A percentile compares a stretch with the other conserved stretches of the same genome.
phyloP scores from a whole-genome alignment of 2,888 invertebrate genomes.

The Nemoura dubitans region DNA sequence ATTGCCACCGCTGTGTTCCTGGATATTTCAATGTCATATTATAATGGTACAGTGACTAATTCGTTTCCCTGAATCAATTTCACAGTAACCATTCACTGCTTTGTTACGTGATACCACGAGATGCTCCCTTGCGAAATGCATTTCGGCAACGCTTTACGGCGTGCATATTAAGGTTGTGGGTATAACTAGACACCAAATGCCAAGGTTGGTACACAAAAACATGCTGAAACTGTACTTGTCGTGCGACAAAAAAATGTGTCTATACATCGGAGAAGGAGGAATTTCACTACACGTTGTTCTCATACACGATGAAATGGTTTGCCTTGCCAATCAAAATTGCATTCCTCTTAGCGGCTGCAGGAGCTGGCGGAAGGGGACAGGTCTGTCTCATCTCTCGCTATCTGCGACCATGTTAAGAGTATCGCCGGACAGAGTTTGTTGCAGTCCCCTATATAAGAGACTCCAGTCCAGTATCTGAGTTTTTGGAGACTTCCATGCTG shows the following conservation, averaged over 20 bases:
- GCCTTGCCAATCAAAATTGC: neutral
- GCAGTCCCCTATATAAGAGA: too few species aligned
- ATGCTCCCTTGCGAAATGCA: neutral
- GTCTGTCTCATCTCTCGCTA: neutral
- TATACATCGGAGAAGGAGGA: neutral
- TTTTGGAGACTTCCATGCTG: too few species aligned
- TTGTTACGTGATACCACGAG: too few species aligned
- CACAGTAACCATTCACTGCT: too few species aligned
- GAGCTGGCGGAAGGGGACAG: neutral
- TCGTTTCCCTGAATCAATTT: too few species aligned
- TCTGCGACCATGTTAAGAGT: neutral
- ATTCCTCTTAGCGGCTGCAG: neutral
- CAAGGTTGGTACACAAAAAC: neutral
- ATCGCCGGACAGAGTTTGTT: neutral
- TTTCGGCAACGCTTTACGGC: neutral
- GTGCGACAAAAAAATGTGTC: neutral
- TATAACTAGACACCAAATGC: neutral
- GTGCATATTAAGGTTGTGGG: neutral
- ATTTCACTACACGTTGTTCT: neutral
- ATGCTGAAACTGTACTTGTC: neutral
- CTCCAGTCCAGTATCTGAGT: too few species aligned
- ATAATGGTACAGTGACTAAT: too few species aligned
- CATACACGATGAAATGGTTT: neutral
- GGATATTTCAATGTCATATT: too few species aligned
- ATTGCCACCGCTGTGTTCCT: too few species aligned